Evolutionary conservation across 2,113 vertebrate genomes (phyloP), one percentile per base, ranked within the genome.

Genomic region (Hemiscyllium ocellatum): DNA sequence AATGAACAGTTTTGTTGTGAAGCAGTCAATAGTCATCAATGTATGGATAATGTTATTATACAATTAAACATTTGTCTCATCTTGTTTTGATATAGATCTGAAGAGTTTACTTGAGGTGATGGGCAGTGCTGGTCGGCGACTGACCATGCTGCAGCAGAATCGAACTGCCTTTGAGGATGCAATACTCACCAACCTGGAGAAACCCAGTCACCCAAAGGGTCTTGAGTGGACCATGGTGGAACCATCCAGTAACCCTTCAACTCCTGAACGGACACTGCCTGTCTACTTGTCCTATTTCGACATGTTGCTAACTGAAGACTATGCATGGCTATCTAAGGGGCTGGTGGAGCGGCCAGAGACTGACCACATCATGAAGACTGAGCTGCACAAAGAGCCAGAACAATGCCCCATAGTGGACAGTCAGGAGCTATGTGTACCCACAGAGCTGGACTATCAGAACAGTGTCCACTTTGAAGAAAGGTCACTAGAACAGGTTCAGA

Each of bases 351-450:
- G 85, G 0, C 76, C 96, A 0, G 96, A 96, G 2, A 50, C 96
- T 17, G 33, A 96, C 0, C 61, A 2, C 24, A 95, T 96, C 0
- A 22, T 65, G 2, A 96, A 96, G 96, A 97, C 96, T 1, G 97
- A 96, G 96, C 96, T 83, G 0, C 95, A 95, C 5, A 98, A 98
- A 56, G 99, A 99, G 94, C 99, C 99, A 0, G 99, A 99, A 96
- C 99, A 99, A 96, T 99, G 99, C 83, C 99, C 99, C 0, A 98
- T 99, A 97, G 99, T 99, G 17, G 99, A 99, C 96, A 99, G 99
- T 97, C 99, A 99, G 95, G 98, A 98, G 2, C 96, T 98, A 22
- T 98, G 98, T 95, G 96, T 98, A 94, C 98, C 97, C 12, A 97
- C 98, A 0, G 97, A 97, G 52, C 96, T 98, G 96, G 98, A 98